Evolutionary conservation across 2,797 vertebrate species (phyloP).

Genomic region (Scarus forsteni): DNA sequence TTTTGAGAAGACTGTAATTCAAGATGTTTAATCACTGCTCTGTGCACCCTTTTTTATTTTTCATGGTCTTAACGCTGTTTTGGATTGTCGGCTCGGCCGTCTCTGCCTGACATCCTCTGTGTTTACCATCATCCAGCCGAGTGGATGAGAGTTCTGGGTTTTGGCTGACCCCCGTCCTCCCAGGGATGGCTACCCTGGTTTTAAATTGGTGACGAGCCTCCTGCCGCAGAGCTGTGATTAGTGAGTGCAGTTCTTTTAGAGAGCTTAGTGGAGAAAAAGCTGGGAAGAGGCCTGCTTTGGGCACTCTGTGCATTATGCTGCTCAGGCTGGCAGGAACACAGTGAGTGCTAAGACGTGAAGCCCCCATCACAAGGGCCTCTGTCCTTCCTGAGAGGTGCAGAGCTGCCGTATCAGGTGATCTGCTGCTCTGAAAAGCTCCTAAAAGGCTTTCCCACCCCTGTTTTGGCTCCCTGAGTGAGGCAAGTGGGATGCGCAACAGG

Average conservation of each 20-base stretch:
- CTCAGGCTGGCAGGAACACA: conserved; percentile 69
- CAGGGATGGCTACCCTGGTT: conserved; percentile 52
- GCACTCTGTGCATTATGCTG: conserved; percentile 65
- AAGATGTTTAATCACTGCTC: conserved; percentile 15
- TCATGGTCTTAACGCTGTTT: conserved; percentile 26
- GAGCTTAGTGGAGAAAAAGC: conserved; percentile 34
- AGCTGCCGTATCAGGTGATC: conserved; percentile 82
- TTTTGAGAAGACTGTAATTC: conserved; percentile 26
- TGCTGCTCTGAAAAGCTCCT: conserved; percentile 68
- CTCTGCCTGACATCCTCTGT: conserved; percentile 25
- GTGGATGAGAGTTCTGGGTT: conserved; percentile 47
- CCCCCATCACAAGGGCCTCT: conserved; percentile 72
- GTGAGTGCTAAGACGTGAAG: conserved; percentile 53
- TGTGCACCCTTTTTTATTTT: neutral
- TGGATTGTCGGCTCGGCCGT: conserved; percentile 11
- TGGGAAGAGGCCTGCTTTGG: conserved; percentile 61
- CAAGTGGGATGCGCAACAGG: conserved; percentile 79
- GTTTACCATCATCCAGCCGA: conserved; percentile 37
- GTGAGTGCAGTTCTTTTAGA: conserved; percentile 70
- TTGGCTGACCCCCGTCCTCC: conserved; percentile 50
- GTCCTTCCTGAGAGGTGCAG: conserved; percentile 68
- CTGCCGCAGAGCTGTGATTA: conserved; percentile 56
- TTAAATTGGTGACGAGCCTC: conserved; percentile 64
- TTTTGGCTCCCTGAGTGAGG: conserved; percentile 69
- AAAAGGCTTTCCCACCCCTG: conserved; percentile 78